Evolutionary conservation across 2,888 invertebrate species (phyloP).

Genomic region (Aphidoletes aphidimyza): DNA sequence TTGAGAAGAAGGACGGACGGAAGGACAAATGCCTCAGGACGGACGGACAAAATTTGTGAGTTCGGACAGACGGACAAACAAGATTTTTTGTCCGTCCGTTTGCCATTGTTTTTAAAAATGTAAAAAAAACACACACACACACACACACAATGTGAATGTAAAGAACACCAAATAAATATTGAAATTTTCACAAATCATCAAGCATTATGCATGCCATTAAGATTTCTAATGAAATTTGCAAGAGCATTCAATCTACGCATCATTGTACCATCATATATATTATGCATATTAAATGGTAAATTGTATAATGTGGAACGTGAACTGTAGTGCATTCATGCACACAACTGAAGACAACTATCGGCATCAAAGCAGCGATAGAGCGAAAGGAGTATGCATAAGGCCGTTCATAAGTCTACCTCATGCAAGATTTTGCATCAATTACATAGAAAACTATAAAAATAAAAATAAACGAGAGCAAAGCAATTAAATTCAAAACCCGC

Average conservation of each 20-base stretch:
- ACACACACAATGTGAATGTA: not conserved
- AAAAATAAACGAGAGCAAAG: not conserved
- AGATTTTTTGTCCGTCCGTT: too few species aligned
- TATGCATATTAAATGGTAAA: too few species aligned
- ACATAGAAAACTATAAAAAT: not conserved
- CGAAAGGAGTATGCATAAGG: not conserved
- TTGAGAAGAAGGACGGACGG: too few species aligned
- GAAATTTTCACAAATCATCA: constrained; percentile 22
- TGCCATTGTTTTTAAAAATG: too few species aligned
- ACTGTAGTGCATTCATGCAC: constrained; percentile 1
- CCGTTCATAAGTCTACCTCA: not conserved
- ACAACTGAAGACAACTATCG: not conserved
- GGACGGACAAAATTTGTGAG: too few species aligned
- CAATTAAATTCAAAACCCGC: not conserved
- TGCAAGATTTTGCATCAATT: constrained; percentile 51
- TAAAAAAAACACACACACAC: too few species aligned
- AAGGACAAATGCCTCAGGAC: too few species aligned
- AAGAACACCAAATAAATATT: not conserved
- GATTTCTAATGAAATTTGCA: not conserved
- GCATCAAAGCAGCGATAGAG: too few species aligned
- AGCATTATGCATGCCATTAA: not conserved
- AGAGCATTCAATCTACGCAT: not conserved
- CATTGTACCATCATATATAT: too few species aligned
- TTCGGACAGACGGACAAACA: too few species aligned
- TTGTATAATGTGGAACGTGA: not conserved